phyloP scores from a whole-genome alignment of 2,113 vertebrate genomes.

The Nothoprocta pentlandii region DNA sequence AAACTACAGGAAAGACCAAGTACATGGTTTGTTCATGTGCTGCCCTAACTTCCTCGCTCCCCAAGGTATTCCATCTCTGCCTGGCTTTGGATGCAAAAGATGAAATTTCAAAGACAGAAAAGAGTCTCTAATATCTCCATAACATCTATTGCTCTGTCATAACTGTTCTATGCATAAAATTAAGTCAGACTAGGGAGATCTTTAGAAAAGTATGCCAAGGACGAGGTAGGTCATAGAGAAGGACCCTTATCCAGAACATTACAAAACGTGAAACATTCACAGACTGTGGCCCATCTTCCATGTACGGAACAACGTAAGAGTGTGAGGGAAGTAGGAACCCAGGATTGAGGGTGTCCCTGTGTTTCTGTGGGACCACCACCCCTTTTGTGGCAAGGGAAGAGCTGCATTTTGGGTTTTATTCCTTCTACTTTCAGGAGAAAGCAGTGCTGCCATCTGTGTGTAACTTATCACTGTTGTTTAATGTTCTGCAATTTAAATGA shows the following conservation, averaged over 20 bases:
- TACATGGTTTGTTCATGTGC: neutral
- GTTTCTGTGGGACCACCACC: neutral
- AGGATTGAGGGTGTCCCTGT: neutral
- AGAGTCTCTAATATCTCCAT: neutral
- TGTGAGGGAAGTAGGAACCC: neutral
- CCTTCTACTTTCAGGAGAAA: neutral
- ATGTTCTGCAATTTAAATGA: slow-evolving; percentile 47
- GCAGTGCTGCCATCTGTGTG: neutral
- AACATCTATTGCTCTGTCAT: neutral
- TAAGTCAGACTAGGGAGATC: neutral
- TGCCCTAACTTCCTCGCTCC: neutral
- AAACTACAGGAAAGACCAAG: neutral
- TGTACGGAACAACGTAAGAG: neutral
- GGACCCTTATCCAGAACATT: neutral
- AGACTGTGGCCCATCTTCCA: neutral
- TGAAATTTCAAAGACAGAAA: neutral
- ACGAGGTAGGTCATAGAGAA: neutral
- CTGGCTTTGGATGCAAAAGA: neutral
- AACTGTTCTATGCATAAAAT: neutral
- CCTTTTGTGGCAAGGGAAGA: neutral
- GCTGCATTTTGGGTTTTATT: neutral
- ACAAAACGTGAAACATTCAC: neutral
- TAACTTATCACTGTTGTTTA: slow-evolving; percentile 4
- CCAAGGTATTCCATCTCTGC: neutral
- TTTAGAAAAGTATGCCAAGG: neutral